Evolutionary conservation across 1,140 invertebrate genomes (phyloP), one percentile per base, ranked within the genome.

Genomic region (Diorhabda elongata): DNA sequence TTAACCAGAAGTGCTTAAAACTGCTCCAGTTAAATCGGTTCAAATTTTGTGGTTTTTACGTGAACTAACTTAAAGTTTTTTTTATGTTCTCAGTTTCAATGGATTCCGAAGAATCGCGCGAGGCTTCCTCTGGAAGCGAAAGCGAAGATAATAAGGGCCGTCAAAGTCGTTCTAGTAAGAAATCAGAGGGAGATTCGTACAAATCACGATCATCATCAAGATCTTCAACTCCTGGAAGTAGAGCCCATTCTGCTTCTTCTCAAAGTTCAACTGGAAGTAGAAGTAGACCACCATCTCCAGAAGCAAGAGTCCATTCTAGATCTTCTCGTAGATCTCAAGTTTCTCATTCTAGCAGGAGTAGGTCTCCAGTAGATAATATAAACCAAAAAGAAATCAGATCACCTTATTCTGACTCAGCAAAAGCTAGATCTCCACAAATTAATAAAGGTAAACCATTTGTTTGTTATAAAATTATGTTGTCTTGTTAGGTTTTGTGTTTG

Each of bases 81-180:
- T 64, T 64, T 42, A 64, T 74, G 70, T 73, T 67, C 66, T 58
- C 60, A 70, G 64, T n/a, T 61, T 47, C 42, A 5, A 79, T 81
- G 80, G 79, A 81, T 69, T 80, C 78, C 5, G 80, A 80, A 47
- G 75, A 78, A 61, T 79, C 78, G 52, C 71, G 74, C 69, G 79
- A 78, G 66, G 75, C 73, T 9, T 80, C 79, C 42, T 80, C 79
- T n/a, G 75, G 72, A 41, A 77, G 71, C 69, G 78, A 79, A 61
- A 76, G 73, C 66, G 77, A 76, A 9, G 73, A 73, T 70, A 71
- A 66, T 43, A 70, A 70, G 56, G 65, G 61, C 5, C 59, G 56
- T 56, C 44, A 44, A n/a, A 66, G 64, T 66, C 67, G 58, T 6
- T 7, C 42, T 44, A 62, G 70, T 60, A 64, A 61, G 66, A 63